phyloP scores from a whole-genome alignment of 2,888 invertebrate genomes.

The Eupeodes luniger region DNA sequence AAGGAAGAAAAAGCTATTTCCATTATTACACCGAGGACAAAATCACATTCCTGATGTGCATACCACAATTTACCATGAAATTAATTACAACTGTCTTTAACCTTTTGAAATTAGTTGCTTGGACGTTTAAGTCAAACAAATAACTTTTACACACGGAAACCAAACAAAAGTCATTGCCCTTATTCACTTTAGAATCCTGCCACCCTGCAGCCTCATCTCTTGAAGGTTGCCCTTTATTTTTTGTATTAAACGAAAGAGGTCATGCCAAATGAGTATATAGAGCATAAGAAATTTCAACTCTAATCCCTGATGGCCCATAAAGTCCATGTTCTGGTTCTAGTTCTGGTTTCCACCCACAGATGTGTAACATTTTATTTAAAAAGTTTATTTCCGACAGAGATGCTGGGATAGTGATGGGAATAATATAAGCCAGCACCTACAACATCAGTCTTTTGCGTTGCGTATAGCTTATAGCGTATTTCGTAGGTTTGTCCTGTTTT shows the following conservation, averaged over 20 bases:
- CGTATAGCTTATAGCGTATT: background rate
- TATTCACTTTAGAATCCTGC: no score
- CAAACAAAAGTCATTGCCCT: background rate
- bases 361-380: constrained; percentile 43
- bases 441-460: background rate
- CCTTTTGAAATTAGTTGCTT: background rate
- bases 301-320: background rate
- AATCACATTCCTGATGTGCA: background rate
- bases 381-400: constrained; percentile 44
- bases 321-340: background rate
- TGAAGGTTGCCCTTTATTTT: background rate
- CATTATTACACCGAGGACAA: background rate
- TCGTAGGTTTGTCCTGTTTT: background rate
- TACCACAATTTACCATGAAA: background rate
- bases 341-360: background rate
- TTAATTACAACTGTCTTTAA: background rate
- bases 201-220: no score
- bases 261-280: background rate
- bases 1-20: no score
- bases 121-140: background rate
- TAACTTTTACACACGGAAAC: background rate
- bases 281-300: background rate
- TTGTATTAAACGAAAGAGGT: background rate
- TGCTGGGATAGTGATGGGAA: constrained; percentile 2
- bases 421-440: background rate